Percentiles rank a stretch among this genome's conserved stretches.
Conservation (phyloP, 2,113 vertebrate genomes). For the Dasyornis broadbenti region DNA sequence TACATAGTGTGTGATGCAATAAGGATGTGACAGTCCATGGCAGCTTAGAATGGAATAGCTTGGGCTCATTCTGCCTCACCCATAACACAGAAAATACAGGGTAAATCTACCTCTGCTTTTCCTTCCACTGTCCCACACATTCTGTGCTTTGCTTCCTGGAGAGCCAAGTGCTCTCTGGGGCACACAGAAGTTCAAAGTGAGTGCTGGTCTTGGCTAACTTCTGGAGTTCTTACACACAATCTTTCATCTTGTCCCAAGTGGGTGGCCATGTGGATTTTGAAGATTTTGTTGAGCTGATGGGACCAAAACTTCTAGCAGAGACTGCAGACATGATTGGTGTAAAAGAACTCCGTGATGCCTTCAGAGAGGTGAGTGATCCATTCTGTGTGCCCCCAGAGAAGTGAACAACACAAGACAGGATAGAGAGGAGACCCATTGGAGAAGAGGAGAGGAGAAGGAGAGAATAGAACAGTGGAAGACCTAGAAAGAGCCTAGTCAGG, state of each 20-base stretch:
- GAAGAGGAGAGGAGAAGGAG: not conserved
- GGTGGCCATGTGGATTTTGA: conserved; percentile 98
- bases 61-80: not conserved
- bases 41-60: not conserved
- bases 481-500: not conserved
- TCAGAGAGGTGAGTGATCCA: conserved; percentile 86
- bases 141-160: not conserved
- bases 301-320: conserved; percentile 95
- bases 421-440: not conserved
- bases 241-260: conserved; percentile 74
- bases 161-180: not conserved
- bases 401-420: not conserved
- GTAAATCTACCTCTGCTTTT: not conserved
- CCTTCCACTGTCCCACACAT: not conserved
- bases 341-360: conserved; percentile 94
- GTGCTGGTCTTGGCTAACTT: not conserved
- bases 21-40: not conserved
- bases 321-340: conserved; percentile 99
- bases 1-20: not conserved
- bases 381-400: fast-evolving
- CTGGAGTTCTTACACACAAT: not conserved
- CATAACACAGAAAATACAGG: not conserved
- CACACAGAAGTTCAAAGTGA: not conserved
- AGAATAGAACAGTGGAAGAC: not conserved
- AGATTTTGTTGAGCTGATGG: conserved; percentile 98